Evolutionary conservation across 2,888 invertebrate genomes (phyloP), one percentile per base, ranked within the genome.

Genomic region (Standfussiana lucernea): DNA sequence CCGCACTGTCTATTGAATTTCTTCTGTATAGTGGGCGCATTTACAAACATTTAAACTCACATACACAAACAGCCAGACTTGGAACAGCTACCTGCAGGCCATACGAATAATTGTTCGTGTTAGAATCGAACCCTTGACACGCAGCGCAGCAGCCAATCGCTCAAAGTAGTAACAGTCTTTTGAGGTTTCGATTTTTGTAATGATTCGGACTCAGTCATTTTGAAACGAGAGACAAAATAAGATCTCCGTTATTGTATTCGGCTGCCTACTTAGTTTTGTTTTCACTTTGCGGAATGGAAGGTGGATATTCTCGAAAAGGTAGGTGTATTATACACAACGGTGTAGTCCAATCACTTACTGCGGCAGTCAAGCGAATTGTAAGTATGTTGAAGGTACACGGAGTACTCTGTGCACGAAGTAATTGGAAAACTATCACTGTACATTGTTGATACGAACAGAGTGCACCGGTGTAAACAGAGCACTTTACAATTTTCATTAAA

Each of bases 261-360:
- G 11, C n/a, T 56, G n/a, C 6, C 32, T 37, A 15, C 10, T 74
- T 72, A 4, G 21, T 18, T 59, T 62, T 75, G 7, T 40, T 64
- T 64, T 28, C 62, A 18, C 50, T 53, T 45, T 18, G 7, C 28
- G 15, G 45, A 65, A 68, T 78, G 35, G 42, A 62, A 77, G 21
- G 13, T 13, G 5, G 18, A 50, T n/a, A 56, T 35, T 50, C 35
- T 61, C n/a, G 4, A 66, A 61, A 40, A 70, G 0, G 3, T n/a
- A 1, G 6, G 7, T 8, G 10, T 74, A 18, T 32, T 56, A 21
- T 28, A 40, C 18, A 74, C 42, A 70, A 40, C 24, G 35, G 53
- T 28, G 35, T 42, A 28, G n/a, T 67, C 82, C 82, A 82, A 71
- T 82, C 80, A 82, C 80, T 80, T 82, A 80, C 45, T 35, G 56